Evolutionary conservation across 1,140 invertebrate genomes (phyloP).

Genomic region (Copidosoma floridanum): DNA sequence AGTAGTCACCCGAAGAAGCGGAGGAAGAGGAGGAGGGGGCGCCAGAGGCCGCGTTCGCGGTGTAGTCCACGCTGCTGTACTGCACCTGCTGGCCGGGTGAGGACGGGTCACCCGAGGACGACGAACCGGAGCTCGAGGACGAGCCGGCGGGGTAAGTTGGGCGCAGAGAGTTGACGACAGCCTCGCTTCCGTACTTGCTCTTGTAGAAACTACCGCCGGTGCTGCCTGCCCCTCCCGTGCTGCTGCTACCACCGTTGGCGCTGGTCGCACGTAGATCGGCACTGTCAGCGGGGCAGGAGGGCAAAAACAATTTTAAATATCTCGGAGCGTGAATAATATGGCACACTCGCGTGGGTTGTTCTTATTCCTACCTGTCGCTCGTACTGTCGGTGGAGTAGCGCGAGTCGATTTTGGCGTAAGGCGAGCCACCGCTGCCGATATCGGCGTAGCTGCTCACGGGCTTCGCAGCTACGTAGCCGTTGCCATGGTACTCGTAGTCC

Average conservation of each 20-base stretch:
- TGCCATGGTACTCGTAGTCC: conserved; percentile 5
- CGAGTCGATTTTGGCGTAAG: conserved; percentile 16
- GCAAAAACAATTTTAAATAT: too few relatives aligned
- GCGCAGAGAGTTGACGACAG: conserved; percentile 2
- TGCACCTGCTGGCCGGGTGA: neutral
- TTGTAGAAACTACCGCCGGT: conserved; percentile 21
- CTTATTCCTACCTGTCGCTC: conserved; percentile 15
- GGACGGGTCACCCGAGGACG: neutral
- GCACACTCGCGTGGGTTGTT: too few relatives aligned
- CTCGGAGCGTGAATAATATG: too few relatives aligned
- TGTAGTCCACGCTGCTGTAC: neutral
- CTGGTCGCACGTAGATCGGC: too few relatives aligned
- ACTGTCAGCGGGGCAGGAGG: too few relatives aligned
- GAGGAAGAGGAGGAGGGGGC: neutral
- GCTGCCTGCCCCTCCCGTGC: too few relatives aligned
- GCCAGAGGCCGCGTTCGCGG: too few relatives aligned
- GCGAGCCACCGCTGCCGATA: neutral
- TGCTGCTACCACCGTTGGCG: too few relatives aligned
- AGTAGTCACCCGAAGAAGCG: too few relatives aligned
- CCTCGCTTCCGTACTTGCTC: conserved; percentile 21
- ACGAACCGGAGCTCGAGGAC: neutral
- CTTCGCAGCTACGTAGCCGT: neutral
- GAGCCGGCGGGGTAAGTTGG: neutral
- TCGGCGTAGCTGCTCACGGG: conserved; percentile 2
- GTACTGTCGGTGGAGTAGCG: conserved; percentile 1